A percentile compares a stretch with the other conserved stretches of the same genome.
phyloP scores from a whole-genome alignment of 2,113 vertebrate species.

The Poecile atricapillus region DNA sequence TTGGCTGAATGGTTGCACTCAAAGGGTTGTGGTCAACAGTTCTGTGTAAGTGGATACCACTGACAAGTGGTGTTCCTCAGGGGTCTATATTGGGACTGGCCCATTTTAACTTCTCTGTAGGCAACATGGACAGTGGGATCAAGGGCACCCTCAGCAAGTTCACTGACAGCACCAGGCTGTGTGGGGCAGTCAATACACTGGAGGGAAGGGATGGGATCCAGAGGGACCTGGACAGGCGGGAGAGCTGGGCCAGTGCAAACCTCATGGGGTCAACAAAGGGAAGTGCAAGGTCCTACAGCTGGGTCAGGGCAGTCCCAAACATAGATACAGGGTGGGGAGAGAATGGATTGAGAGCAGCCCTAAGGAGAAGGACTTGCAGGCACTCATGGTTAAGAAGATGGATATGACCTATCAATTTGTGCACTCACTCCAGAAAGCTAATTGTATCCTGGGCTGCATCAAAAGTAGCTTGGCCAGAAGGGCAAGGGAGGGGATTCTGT shows the following conservation, averaged over 20 bases:
- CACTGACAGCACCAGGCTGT: not conserved
- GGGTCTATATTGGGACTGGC: accelerated
- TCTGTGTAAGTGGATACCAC: not conserved
- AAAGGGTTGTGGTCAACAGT: not conserved
- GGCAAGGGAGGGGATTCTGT: not conserved
- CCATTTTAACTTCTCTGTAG: not conserved
- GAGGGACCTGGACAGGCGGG: not conserved
- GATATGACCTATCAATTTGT: no score
- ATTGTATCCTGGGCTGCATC: not conserved
- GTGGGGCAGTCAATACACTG: accelerated
- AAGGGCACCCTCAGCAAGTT: not conserved
- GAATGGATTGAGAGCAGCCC: not conserved
- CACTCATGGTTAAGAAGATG: not conserved
- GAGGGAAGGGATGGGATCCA: not conserved
- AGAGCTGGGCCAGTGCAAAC: not conserved
- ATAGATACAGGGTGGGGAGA: not conserved
- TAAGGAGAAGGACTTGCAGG: not conserved
- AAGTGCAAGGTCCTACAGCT: not conserved
- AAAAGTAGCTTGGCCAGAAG: not conserved
- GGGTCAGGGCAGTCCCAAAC: not conserved
- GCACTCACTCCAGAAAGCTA: not conserved
- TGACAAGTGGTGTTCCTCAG: not conserved
- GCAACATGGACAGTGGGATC: accelerated
- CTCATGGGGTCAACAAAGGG: accelerated
- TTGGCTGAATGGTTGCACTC: not conserved